phyloP scores from a whole-genome alignment of 2,888 invertebrate species.

The Pecten maximus region DNA sequence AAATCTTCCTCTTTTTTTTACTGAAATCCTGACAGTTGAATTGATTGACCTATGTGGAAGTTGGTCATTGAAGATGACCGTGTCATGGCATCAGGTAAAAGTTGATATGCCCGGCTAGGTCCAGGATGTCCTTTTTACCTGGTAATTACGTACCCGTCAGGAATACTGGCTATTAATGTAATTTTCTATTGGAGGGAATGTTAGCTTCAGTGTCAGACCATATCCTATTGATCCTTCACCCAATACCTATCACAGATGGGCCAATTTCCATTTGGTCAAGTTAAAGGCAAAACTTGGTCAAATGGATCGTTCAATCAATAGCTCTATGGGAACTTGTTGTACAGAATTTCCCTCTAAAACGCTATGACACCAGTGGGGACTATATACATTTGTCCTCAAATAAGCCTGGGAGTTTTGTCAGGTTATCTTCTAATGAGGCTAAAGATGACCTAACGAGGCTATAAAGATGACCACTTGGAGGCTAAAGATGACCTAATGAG shows the following conservation, averaged over 20 bases:
- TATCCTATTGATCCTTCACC: neutral
- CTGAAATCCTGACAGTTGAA: too few relatives aligned
- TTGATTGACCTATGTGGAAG: neutral
- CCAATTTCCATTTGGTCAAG: constrained; percentile 23
- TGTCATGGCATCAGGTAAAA: neutral
- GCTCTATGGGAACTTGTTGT: neutral
- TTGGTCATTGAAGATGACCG: neutral
- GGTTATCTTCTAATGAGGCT: too few relatives aligned
- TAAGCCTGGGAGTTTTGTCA: too few relatives aligned
- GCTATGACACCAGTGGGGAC: too few relatives aligned
- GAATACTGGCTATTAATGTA: neutral
- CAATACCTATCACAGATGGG: constrained; percentile 12
- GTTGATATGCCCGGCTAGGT: neutral
- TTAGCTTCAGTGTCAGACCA: neutral
- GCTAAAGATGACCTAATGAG: too few relatives aligned
- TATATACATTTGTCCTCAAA: too few relatives aligned
- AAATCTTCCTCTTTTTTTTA: too few relatives aligned
- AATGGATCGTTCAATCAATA: neutral
- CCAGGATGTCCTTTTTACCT: constrained; percentile 27
- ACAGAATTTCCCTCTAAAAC: too few relatives aligned
- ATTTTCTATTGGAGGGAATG: neutral
- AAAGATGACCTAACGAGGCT: too few relatives aligned
- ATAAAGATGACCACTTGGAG: too few relatives aligned
- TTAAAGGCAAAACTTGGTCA: constrained; percentile 28
- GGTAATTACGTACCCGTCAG: neutral